Base-by-base conservation (phyloP, 2,888 invertebrate species). In the Pachliopta kotzebuea region DNA sequence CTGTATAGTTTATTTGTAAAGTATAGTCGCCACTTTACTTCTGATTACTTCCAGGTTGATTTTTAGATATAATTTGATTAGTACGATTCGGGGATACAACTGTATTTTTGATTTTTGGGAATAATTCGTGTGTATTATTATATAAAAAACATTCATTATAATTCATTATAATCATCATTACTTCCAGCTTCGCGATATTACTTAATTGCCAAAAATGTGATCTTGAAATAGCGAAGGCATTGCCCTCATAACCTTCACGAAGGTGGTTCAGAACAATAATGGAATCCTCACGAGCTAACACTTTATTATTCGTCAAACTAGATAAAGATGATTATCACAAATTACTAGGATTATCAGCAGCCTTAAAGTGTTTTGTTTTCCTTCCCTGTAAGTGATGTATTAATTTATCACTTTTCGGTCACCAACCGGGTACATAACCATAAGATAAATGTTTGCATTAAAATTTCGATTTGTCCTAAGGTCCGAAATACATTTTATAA, bases 171-270 rank as follows among this genome's bases (percentile, higher is more conserved):
- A n/a, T n/a, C n/a, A n/a, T n/a, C n/a, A n/a, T 26, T 26, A 26
- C 26, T 26, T 26, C 6, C 6, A 3, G 6, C 6, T 0, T 18
- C 4, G 4, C 9, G 18, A 42, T 42, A 0, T 45, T 45, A 0
- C n/a, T 45, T 45, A n/a, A 4, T 45, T 45, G 8, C n/a, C n/a
- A 45, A 45, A 45, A 45, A 45, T 8, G n/a, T 42, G 45, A 18
- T 1, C 4, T 37, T n/a, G 45, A n/a, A 45, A 11, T 37, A 45
- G 45, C 18, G 45, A 45, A n/a, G 45, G 45, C 45, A 45, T n/a
- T 45, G 45, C 45, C n/a, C 45, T 45, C 18, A 45, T 45, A 45
- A 45, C n/a, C n/a, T 45, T 45, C 45, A 45, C n/a, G 45, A 45
- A n/a, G 45, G 45, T 11, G 6, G 11, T 45, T 45, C n/a, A 45